These are phyloP conservation scores for Melipona quadrifasciata DNA, from an alignment of 1,140 invertebrate species.

Conservation along the genomic window DNA sequence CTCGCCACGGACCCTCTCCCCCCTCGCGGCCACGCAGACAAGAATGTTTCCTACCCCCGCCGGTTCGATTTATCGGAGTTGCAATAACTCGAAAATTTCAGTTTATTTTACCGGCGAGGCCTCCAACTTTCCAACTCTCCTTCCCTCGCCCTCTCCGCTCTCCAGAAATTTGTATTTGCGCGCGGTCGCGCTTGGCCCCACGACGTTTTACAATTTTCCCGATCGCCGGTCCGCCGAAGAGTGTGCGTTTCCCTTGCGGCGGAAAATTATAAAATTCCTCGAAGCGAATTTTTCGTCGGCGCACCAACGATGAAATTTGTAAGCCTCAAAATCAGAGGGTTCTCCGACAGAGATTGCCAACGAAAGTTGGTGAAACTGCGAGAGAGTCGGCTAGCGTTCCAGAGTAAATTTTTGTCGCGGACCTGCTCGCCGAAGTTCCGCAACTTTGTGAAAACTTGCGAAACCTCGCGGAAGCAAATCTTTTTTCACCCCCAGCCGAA, in stretches of 20 bases:
- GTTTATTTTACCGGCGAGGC: conserved; percentile 9
- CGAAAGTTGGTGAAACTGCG: background rate
- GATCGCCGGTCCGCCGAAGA: too few species aligned
- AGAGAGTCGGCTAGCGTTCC: background rate
- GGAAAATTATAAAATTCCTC: too few species aligned
- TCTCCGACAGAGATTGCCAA: background rate
- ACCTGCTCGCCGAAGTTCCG: background rate
- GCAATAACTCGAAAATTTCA: conserved; percentile 27
- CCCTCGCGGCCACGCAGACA: background rate
- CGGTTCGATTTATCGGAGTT: conserved; percentile 15
- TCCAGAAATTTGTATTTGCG: background rate
- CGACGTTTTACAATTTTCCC: background rate
- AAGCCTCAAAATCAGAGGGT: background rate
- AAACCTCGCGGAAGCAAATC: background rate
- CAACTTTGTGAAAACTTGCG: background rate
- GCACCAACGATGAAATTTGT: background rate
- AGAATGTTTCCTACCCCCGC: background rate
- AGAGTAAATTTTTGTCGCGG: background rate
- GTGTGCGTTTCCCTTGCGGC: too few species aligned
- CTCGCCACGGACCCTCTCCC: background rate
- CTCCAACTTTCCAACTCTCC: background rate
- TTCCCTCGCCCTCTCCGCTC: background rate
- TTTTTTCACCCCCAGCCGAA: background rate
- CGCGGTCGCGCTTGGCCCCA: background rate
- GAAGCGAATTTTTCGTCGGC: too few species aligned